Evolutionary conservation across 2,797 vertebrate genomes (phyloP), one percentile per base, ranked within the genome.

Genomic region (Glossophaga mutica): DNA sequence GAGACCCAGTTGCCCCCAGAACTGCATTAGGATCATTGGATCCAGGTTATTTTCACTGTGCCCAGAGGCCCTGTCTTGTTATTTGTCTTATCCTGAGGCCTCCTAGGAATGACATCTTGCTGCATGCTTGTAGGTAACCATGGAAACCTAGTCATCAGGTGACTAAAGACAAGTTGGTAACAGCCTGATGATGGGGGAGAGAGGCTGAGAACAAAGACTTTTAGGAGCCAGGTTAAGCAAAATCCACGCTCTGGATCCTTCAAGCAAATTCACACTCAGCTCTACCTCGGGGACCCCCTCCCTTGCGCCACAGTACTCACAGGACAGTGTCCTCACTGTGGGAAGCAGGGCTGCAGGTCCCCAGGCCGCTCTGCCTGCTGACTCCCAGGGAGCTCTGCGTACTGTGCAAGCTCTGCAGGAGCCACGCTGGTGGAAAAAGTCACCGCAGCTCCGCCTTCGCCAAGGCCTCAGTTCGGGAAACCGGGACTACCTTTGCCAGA

Each of bases 101-200:
- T 86, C 86, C 50, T 34, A 88, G 91, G 74, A 96, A 94, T 26
- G 73, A 65, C 68, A 95, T 71, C 83, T 96, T 93, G 74, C 82
- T 71, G 76, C 50, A 2, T 79, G 76, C 96, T 95, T 83, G 32
- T 6, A 39, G 87, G 97, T 97, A 96, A 97, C 97, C 94, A 96
- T 96, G 96, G 97, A 94, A 97, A 97, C 97, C 59, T 37, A 37
- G 39, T 83, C 55, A 62, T 93, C 77, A 76, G 90, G 83, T 83
- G 92, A 88, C 90, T 85, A 67, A 88, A 94, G 71, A 79, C 84
- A 77, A 82, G 32, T 70, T 76, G 78, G 68, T 52, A 86, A 89
- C 57, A 91, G 92, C 57, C 95, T 95, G 86, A 96, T n/a, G 68
- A 90, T 21, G 84, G 34, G 57, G n/a, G 55, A 83, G 48, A 82